Percentiles rank a stretch among this genome's conserved stretches.
Evolutionary conservation across 2,797 vertebrate genomes (phyloP).

Genomic region (Lepus oiostolus): DNA sequence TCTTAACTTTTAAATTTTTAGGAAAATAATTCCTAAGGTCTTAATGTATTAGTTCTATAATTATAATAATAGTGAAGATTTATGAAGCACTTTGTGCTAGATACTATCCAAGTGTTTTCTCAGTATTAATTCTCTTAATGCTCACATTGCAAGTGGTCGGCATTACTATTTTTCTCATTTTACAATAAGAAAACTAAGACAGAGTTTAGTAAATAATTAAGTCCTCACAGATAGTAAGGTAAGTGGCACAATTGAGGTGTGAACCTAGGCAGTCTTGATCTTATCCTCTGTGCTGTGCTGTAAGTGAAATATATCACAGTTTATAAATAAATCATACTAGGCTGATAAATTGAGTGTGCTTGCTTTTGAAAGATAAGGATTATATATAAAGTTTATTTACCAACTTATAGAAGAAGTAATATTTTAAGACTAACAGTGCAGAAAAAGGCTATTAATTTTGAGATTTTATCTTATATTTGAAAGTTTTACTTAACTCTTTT

Average conservation of each 20-base stretch:
- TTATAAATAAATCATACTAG: background rate
- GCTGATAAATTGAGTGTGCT: background rate
- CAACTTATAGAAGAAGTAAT: conserved; percentile 28
- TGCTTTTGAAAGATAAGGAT: background rate
- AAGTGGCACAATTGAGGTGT: background rate
- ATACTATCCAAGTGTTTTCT: background rate
- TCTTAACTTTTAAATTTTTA: conserved; percentile 3
- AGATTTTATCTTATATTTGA: conserved; percentile 7
- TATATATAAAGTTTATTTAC: background rate
- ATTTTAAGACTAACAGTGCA: background rate
- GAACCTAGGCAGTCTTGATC: background rate
- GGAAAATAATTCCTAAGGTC: background rate
- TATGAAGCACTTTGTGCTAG: background rate
- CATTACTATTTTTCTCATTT: background rate
- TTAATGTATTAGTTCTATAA: background rate
- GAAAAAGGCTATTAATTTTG: conserved; percentile 43
- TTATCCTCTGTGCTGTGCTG: background rate
- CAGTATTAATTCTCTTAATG: background rate
- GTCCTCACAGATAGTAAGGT: background rate
- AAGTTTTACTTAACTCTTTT: background rate
- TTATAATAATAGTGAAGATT: background rate
- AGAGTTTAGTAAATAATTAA: background rate
- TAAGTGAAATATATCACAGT: background rate
- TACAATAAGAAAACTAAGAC: background rate
- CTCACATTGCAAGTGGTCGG: background rate